Conservation (phyloP, 2,797 vertebrate species). For the Lacerta bilineata region DNA sequence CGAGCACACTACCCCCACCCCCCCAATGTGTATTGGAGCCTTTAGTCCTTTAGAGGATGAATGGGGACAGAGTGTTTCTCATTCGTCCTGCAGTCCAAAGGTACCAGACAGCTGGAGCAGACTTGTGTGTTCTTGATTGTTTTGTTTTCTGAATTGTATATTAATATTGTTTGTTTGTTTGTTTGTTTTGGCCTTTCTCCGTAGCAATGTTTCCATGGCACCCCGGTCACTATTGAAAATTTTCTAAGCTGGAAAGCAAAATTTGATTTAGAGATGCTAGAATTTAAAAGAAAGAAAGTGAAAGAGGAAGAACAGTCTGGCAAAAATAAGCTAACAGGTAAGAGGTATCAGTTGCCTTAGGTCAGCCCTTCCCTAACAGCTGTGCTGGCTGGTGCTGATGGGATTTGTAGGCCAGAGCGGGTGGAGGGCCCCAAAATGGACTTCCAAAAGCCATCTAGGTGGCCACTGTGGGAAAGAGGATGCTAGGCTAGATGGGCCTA, state of each 20-base stretch:
- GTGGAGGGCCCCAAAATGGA: background rate
- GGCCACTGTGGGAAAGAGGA: no score
- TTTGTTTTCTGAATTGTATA: constrained; percentile 12
- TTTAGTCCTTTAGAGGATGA: no score
- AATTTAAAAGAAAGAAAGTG: constrained; percentile 90
- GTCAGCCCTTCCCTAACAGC: background rate
- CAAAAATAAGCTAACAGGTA: constrained; percentile 94
- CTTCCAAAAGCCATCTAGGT: background rate
- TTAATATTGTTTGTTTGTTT: constrained; percentile 12
- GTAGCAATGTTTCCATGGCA: constrained; percentile 95
- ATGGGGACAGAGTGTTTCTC: no score
- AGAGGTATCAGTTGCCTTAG: constrained; percentile 24
- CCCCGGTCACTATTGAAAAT: constrained; percentile 96
- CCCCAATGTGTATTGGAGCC: no score
- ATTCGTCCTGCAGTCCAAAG: no score
- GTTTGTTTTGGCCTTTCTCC: constrained; percentile 38
- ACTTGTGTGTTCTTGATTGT: background rate
- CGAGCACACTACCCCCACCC: no score
- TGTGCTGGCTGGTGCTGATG: background rate
- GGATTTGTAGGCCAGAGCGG: no score
- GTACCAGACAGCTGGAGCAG: no score
- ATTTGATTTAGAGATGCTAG: constrained; percentile 91
- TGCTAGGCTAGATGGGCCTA: no score
- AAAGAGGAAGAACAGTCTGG: constrained; percentile 94
- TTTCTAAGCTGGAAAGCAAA: constrained; percentile 94